Evolutionary conservation across 92 coral and sea anemone species (phyloP).

Genomic region (Siderastrea siderea): DNA sequence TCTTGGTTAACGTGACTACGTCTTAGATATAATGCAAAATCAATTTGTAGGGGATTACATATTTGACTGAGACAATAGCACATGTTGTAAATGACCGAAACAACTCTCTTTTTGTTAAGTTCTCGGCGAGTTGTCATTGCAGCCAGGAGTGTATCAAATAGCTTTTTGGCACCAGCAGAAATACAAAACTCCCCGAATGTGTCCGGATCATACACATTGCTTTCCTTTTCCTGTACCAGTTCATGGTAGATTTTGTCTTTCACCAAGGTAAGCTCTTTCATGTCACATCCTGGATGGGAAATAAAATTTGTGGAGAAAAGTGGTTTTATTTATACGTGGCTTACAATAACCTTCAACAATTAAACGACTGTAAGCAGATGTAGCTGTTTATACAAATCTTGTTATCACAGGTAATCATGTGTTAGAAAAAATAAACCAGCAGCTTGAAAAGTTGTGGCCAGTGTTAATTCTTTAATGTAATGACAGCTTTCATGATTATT

Average conservation of each 20-base stretch:
- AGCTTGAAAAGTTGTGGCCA: too few species aligned
- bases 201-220: constrained; percentile 42
- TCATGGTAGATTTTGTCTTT: constrained; percentile 35
- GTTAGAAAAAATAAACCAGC: too few species aligned
- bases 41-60: constrained; percentile 64
- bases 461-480: too few species aligned
- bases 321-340: constrained; percentile 9
- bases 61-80: constrained; percentile 59
- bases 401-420: too few species aligned
- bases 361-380: too few species aligned
- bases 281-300: constrained; percentile 31
- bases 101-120: constrained; percentile 55
- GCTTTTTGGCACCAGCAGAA: constrained; percentile 48
- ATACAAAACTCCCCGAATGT: constrained; percentile 30
- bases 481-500: too few species aligned
- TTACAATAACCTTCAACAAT: too few species aligned
- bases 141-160: constrained; percentile 48
- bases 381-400: too few species aligned
- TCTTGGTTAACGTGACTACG: constrained; percentile 61
- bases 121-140: constrained; percentile 45
- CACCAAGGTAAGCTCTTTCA: constrained; percentile 27
- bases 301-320: constrained; percentile 19
- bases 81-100: constrained; percentile 48
- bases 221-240: constrained; percentile 17
- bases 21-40: constrained; percentile 56